Evolutionary conservation across 2,113 vertebrate genomes (phyloP), one percentile per base, ranked within the genome.

Genomic region (Sphaerodactylus townsendi): DNA sequence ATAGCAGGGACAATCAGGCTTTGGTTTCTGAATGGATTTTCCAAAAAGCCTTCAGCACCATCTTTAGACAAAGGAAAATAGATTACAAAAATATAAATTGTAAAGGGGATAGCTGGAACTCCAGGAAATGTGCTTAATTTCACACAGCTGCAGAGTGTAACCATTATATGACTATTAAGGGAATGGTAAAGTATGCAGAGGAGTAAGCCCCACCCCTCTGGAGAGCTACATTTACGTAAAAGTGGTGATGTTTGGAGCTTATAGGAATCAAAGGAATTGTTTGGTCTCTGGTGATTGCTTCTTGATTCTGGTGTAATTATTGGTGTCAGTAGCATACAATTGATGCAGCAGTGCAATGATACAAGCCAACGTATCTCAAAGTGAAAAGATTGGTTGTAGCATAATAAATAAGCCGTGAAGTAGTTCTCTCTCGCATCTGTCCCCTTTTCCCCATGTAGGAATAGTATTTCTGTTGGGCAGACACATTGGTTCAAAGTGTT

Each of bases 31-130:
- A 37, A 75, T 5, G 53, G 30, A 76, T 28, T 46, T 62, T 11
- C 41, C 0, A 2, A 44, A 15, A 69, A 72, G 53, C 71, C 50
- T 8, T 73, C 11, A 1, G 35, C 33, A 14, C 59, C 50, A 76
- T 35, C n/a, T 19, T 53, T 72, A 41, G 15, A 41, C 59, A 37
- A 0, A 0, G 1, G 59, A 75, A 68, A 86, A 78, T 28, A 75
- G 68, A 81, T 88, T 19, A 53, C 4, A 82, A 48, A 23, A 50
- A 50, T 17, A 83, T 33, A n/a, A 14, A 3, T 17, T 50, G 33
- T 21, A 0, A 0, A 25, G 56, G 33, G 33, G 2, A 15, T 7
- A n/a, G 53, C 33, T 64, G 88, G 77, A 30, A 86, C 75, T 30
- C 84, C 69, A 56, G 81, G 71, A 28, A 33, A 2, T 65, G 69